Base-by-base conservation (phyloP, 1,140 invertebrate genomes). In the Copidosoma floridanum region DNA sequence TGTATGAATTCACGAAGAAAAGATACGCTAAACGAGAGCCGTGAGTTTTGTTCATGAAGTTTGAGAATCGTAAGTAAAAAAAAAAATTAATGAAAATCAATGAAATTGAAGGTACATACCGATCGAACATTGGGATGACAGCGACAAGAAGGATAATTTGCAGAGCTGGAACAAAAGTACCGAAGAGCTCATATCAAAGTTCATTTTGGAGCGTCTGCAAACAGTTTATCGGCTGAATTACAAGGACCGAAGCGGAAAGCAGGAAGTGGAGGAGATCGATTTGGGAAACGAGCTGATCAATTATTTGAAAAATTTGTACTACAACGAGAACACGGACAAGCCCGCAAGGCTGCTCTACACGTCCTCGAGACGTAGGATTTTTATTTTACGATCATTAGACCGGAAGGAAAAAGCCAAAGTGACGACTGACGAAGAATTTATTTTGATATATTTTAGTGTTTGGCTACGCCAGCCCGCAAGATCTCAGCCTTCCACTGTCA, bases 401-500 rank as follows among this genome's bases (percentile, higher is more conserved):
- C n/a, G n/a, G n/a, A n/a, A n/a, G n/a, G n/a, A n/a, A n/a, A n/a
- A n/a, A n/a, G n/a, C n/a, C n/a, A n/a, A n/a, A n/a, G n/a, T n/a
- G n/a, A n/a, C n/a, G n/a, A n/a, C n/a, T n/a, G 6, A 12, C 29
- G 29, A 8, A 32, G 12, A 32, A 1, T 46, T 24, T 46, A 10
- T n/a, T 23, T 23, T 24, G 23, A 46, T 35, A 18, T 10, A 35
- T 68, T 64, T 8, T 47, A 77, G 75, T 76, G 12, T 64, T 68
- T 29, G 74, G 72, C 7, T 74, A 73, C 16, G 62, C 65, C 26
- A 70, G 47, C 51, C 68, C 66, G 10, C 64, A 64, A 47, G 35
- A 50, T 12, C 55, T 75, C 6, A 67, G 66, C 23, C 47, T 29
- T 23, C 32, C 40, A 61, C 44, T 75, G n/a, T 73, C 75, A 6